Conservation (phyloP, 1,140 invertebrate species). For the Asbolus verrucosus region DNA sequence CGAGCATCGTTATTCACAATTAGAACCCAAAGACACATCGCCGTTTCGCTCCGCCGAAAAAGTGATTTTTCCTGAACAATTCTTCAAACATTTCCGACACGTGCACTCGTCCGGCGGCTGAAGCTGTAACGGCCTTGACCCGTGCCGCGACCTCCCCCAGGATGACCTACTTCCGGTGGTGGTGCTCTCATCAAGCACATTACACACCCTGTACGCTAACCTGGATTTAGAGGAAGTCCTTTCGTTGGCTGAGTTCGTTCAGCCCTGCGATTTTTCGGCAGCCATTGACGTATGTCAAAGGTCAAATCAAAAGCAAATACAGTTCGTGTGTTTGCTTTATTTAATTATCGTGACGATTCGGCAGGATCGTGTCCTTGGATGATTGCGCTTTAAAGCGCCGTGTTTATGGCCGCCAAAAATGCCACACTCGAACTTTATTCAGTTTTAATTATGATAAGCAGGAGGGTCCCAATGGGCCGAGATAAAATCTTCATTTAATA, state of each 20-base stretch:
- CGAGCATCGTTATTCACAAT: neutral
- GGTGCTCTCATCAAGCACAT: slow-evolving; percentile 10
- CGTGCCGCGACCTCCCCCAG: slow-evolving; percentile 26
- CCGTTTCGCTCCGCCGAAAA: neutral
- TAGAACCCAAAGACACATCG: slow-evolving; percentile 1
- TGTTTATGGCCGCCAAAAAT: too few relatives aligned
- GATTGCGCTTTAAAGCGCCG: too few relatives aligned
- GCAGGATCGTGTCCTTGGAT: too few relatives aligned
- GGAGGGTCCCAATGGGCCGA: too few relatives aligned
- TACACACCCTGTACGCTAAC: slow-evolving; percentile 15
- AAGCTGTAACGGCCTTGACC: slow-evolving; percentile 28
- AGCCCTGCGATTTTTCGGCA: neutral
- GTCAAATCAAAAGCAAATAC: too few relatives aligned
- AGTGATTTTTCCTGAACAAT: too few relatives aligned
- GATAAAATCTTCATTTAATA: too few relatives aligned
- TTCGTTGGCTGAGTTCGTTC: too few relatives aligned
- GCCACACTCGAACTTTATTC: too few relatives aligned
- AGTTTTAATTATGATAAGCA: too few relatives aligned
- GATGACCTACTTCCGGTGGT: slow-evolving; percentile 17
- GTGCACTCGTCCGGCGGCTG: slow-evolving; percentile 7
- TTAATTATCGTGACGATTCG: too few relatives aligned
- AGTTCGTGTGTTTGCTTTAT: too few relatives aligned
- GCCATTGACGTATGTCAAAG: neutral
- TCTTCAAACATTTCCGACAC: slow-evolving; percentile 10
- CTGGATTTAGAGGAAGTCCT: slow-evolving; percentile 1